phyloP scores from a whole-genome alignment of 2,113 vertebrate species.

The Cheirogaleus medius region DNA sequence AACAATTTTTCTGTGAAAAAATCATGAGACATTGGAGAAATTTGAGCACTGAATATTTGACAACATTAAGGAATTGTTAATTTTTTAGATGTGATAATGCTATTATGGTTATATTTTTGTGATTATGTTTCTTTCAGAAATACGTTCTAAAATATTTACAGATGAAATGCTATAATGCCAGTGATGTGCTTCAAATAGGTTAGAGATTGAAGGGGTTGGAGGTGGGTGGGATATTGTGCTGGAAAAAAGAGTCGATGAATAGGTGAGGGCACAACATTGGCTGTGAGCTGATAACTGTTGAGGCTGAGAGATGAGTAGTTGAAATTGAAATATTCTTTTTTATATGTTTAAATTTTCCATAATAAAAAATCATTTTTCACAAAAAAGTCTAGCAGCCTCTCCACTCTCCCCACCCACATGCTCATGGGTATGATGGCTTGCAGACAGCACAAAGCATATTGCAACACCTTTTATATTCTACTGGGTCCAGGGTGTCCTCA shows the following conservation, averaged over 20 bases:
- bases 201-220: background rate
- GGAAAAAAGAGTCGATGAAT: background rate
- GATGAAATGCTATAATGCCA: background rate
- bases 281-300: background rate
- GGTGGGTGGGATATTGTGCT: background rate
- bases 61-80: conserved; percentile 22
- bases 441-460: background rate
- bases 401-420: too few relatives aligned
- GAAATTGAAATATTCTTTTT: background rate
- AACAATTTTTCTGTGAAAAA: background rate
- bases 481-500: background rate
- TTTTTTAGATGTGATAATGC: background rate
- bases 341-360: background rate
- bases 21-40: conserved; percentile 13
- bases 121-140: conserved; percentile 39
- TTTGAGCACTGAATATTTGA: conserved; percentile 4
- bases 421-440: background rate
- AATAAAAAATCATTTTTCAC: background rate
- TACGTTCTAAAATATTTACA: conserved; percentile 43
- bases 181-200: background rate
- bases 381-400: background rate
- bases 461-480: background rate
- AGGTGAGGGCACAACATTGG: background rate
- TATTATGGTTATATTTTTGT: background rate
- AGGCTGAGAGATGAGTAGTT: background rate